A percentile compares a stretch with the other conserved stretches of the same genome.
Evolutionary conservation across 2,113 vertebrate species (phyloP).

Genomic region (Hepsetus odoe): DNA sequence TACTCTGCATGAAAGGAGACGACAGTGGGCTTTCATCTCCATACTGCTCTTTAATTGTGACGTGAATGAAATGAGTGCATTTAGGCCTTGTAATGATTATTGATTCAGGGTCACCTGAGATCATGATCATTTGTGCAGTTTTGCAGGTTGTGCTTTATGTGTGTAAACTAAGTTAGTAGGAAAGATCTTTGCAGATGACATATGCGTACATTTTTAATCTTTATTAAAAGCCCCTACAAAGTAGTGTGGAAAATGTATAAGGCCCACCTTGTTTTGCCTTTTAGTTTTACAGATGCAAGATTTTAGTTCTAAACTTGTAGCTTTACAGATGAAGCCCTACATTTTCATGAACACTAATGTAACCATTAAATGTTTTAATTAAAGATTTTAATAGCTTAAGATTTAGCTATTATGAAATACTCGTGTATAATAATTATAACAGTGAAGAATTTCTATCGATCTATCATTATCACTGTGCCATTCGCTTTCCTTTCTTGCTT

Average conservation of each 20-base stretch:
- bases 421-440: no score
- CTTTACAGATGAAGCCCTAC: no score
- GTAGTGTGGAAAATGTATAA: no score
- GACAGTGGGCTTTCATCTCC: conserved; percentile 80
- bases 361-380: no score
- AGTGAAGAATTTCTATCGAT: no score
- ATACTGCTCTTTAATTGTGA: conserved; percentile 79
- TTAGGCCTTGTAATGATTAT: conserved; percentile 70
- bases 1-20: conserved; percentile 78
- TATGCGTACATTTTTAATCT: background rate
- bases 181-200: background rate
- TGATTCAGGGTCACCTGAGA: conserved; percentile 60
- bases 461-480: no score
- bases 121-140: background rate
- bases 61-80: conserved; percentile 67
- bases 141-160: background rate
- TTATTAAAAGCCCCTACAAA: background rate
- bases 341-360: no score
- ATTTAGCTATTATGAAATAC: no score
- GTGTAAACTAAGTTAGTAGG: background rate
- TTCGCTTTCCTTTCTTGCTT: background rate
- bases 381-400: no score
- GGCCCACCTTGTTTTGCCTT: no score
- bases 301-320: no score
- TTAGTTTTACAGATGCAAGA: no score